Conservation (phyloP, 37 sponge, comb jelly and placozoan genomes). For the Spongilla lacustris region DNA sequence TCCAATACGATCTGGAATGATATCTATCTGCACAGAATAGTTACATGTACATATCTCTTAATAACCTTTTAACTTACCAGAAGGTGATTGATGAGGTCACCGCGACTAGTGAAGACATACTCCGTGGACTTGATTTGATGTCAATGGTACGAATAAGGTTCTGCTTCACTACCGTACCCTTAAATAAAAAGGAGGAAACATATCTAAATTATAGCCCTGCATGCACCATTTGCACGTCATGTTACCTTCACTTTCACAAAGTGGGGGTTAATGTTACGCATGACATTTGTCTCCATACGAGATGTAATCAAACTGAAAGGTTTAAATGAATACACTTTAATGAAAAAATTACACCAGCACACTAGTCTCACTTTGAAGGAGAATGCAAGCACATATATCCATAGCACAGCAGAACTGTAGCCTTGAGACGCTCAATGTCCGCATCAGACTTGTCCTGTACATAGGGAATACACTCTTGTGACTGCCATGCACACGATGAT, state of each 20-base stretch:
- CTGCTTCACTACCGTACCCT: constrained; percentile 92
- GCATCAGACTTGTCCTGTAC: constrained; percentile 90
- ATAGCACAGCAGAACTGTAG: constrained; percentile 94
- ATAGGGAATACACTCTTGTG: neutral
- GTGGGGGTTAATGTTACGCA: constrained; percentile 94
- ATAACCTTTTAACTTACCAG: constrained; percentile 42
- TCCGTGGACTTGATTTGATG: constrained; percentile 78
- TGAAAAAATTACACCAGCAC: neutral
- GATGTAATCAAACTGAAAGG: constrained; percentile 85
- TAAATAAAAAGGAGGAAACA: neutral
- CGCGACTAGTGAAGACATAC: constrained; percentile 77
- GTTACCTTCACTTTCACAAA: constrained; percentile 89
- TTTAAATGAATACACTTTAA: neutral
- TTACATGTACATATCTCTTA: too few relatives aligned
- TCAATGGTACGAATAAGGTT: constrained; percentile 93
- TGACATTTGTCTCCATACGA: constrained; percentile 89
- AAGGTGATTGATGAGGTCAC: constrained; percentile 88
- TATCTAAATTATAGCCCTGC: neutral
- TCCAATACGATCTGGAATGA: too few relatives aligned
- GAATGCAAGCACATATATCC: constrained; percentile 92
- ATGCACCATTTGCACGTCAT: neutral
- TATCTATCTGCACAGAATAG: neutral
- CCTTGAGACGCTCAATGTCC: constrained; percentile 93
- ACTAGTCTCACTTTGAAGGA: constrained; percentile 74
- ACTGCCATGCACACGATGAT: too few relatives aligned